phyloP scores from a whole-genome alignment of 2,888 invertebrate genomes.

The Tridacna crocea region DNA sequence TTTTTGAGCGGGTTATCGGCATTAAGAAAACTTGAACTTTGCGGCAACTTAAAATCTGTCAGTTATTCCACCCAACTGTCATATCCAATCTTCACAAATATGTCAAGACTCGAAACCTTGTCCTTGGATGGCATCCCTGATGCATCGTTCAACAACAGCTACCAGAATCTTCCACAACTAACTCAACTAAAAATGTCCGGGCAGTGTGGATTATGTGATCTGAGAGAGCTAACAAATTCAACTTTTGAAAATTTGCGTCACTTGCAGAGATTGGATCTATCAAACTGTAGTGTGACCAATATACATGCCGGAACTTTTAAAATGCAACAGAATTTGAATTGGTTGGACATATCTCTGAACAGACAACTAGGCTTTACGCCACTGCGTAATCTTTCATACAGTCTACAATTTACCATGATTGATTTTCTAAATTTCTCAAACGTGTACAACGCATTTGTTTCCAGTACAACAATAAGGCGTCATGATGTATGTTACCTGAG shows the following conservation, averaged over 20 bases:
- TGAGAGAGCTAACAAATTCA: constrained; percentile 2
- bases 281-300: constrained; percentile 16
- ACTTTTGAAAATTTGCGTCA: constrained; percentile 11
- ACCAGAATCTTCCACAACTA: not conserved
- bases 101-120: not conserved
- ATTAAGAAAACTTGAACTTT: not conserved
- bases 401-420: constrained; percentile 47
- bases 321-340: not conserved
- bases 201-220: not conserved
- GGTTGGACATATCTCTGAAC: constrained; percentile 46
- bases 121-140: constrained; percentile 21
- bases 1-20: not conserved
- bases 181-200: constrained; percentile 8
- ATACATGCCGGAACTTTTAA: not conserved
- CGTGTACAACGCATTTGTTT: constrained; percentile 40
- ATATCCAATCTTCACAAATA: not conserved
- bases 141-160: not conserved
- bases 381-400: constrained; percentile 44
- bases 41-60: not conserved
- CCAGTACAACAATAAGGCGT: constrained; percentile 6
- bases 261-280: constrained; percentile 9
- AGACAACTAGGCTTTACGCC: constrained; percentile 31
- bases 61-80: not conserved
- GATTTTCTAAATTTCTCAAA: constrained; percentile 40
- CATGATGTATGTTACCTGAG: constrained; percentile 46